Evolutionary conservation across 2,797 vertebrate genomes (phyloP).

Genomic region (Danio kyathit): DNA sequence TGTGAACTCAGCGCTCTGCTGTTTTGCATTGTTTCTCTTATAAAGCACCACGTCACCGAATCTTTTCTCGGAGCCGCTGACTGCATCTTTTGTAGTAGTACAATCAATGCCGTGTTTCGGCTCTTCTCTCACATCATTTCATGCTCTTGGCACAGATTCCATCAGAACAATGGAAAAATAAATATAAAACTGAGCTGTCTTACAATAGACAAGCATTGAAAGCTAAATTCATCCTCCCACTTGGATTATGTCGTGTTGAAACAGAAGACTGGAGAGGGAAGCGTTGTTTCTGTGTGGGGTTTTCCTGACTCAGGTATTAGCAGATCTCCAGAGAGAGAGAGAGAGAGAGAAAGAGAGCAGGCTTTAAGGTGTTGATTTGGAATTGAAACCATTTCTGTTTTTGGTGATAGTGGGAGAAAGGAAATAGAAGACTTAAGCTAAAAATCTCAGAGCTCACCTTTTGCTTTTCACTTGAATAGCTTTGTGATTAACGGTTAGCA

Average conservation of each 20-base stretch:
- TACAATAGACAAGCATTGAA: constrained; percentile 14
- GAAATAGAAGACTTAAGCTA: background rate
- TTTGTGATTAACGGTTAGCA: constrained; percentile 20
- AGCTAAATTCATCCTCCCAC: constrained; percentile 35
- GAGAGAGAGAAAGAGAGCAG: background rate
- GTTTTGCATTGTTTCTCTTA: constrained; percentile 16
- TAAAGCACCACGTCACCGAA: constrained; percentile 3
- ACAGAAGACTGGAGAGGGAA: constrained; percentile 31
- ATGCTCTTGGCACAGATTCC: constrained; percentile 6
- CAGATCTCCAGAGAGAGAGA: constrained; percentile 2
- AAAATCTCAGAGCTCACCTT: constrained; percentile 3
- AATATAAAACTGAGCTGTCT: constrained; percentile 8
- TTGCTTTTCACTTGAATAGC: constrained; percentile 11
- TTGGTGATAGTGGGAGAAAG: background rate
- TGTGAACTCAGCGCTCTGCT: constrained; percentile 7
- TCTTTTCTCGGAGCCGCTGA: constrained; percentile 27
- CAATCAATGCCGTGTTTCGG: constrained; percentile 18
- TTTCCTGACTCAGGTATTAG: constrained; percentile 44
- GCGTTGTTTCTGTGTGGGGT: constrained; percentile 35
- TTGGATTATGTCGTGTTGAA: constrained; percentile 27
- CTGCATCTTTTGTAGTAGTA: constrained; percentile 5
- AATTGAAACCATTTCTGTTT: constrained; percentile 2
- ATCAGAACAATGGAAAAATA: constrained; percentile 19
- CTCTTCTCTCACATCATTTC: constrained; percentile 12
- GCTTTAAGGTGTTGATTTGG: background rate